Conservation (phyloP, 2,888 invertebrate genomes). For the Leptinotarsa rubiginosa region DNA sequence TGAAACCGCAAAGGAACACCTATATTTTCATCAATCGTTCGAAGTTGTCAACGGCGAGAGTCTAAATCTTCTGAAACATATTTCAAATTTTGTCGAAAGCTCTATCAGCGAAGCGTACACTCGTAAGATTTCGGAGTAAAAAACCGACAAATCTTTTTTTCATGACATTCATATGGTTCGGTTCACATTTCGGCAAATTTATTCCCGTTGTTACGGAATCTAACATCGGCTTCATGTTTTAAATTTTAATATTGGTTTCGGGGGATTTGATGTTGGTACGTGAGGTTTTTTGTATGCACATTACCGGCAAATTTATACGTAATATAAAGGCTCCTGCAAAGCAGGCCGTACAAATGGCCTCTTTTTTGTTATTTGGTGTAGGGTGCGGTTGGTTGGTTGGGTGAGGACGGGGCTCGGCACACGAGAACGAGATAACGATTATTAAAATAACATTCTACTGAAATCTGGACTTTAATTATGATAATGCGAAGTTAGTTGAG, state of each 20-base stretch:
- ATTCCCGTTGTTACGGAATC: slow-evolving; percentile 38
- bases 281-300: slow-evolving; percentile 35
- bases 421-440: slow-evolving; percentile 43
- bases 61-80: neutral
- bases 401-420: slow-evolving; percentile 41
- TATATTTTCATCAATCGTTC: neutral
- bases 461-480: slow-evolving; percentile 43
- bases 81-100: slow-evolving; percentile 6
- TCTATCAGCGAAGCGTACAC: neutral
- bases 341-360: slow-evolving; percentile 43
- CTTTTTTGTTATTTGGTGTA: slow-evolving; percentile 37
- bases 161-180: slow-evolving; percentile 34
- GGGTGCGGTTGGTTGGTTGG: slow-evolving; percentile 37
- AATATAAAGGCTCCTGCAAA: slow-evolving; percentile 29
- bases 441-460: slow-evolving; percentile 44
- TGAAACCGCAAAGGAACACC: too few relatives aligned
- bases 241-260: slow-evolving; percentile 44
- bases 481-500: slow-evolving; percentile 38
- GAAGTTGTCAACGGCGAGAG: slow-evolving; percentile 2
- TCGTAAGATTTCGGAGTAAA: neutral
- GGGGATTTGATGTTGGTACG: slow-evolving; percentile 32
- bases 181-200: slow-evolving; percentile 27
- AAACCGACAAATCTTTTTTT: slow-evolving; percentile 18
- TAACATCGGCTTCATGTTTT: slow-evolving; percentile 43
- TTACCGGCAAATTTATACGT: slow-evolving; percentile 29